Evolutionary conservation across 2,797 vertebrate species (phyloP).

Genomic region (Basileuterus tristriatus): DNA sequence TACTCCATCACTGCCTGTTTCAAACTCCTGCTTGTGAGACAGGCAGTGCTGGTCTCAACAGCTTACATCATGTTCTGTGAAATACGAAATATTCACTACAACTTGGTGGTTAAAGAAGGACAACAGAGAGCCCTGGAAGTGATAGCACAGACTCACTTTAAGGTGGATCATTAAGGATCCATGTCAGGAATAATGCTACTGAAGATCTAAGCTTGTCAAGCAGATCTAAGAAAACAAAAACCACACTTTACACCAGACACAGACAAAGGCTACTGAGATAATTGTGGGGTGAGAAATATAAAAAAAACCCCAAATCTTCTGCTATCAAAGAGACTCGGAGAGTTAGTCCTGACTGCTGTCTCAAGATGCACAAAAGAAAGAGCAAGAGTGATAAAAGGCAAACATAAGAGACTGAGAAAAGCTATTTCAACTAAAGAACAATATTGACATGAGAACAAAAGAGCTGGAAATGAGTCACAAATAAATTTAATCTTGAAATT

Average conservation of each 20-base stretch:
- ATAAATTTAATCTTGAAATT: constrained; percentile 60
- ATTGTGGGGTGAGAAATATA: neutral
- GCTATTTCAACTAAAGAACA: constrained; percentile 50
- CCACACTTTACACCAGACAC: neutral
- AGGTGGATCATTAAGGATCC: neutral
- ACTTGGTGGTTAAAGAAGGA: neutral
- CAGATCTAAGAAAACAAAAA: neutral
- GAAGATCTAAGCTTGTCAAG: neutral
- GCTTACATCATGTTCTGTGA: neutral
- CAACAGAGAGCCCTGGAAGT: neutral
- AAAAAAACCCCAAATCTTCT: rapidly evolving
- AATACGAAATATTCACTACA: neutral
- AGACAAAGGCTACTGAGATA: neutral
- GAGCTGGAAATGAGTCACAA: constrained; percentile 60
- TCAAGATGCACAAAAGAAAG: constrained; percentile 2
- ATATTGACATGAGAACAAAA: constrained; percentile 64
- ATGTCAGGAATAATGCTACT: neutral
- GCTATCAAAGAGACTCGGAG: neutral
- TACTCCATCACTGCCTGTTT: neutral
- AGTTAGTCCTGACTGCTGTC: neutral
- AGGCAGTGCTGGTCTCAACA: neutral
- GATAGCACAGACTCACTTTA: neutral
- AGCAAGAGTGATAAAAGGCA: neutral
- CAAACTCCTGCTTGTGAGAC: neutral
- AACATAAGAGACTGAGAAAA: constrained; percentile 26